These are phyloP conservation scores for Oriolus oriolus DNA, from an alignment of 2,113 vertebrate species.

Conservation along the genomic window DNA sequence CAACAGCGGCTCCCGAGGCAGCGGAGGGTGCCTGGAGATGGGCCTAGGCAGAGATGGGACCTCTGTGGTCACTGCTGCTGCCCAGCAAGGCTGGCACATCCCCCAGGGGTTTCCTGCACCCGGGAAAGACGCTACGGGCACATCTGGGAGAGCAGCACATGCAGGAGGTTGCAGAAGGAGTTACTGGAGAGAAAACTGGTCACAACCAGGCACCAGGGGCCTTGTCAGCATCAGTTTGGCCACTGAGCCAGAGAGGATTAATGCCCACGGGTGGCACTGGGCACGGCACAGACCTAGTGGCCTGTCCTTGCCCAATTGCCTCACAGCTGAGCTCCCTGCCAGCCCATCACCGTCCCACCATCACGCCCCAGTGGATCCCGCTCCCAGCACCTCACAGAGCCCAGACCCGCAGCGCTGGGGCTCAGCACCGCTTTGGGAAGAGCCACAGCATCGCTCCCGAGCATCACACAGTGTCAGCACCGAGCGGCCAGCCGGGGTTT, in stretches of 20 bases:
- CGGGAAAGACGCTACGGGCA: rapidly evolving
- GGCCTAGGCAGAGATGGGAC: conserved; percentile 61
- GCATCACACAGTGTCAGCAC: neutral
- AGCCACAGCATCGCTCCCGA: neutral
- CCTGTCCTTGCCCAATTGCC: rapidly evolving
- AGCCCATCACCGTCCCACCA: neutral
- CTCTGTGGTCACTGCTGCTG: neutral
- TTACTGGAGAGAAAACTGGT: neutral
- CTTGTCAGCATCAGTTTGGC: neutral
- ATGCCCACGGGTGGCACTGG: rapidly evolving
- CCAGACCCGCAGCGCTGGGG: neutral
- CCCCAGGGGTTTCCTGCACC: rapidly evolving
- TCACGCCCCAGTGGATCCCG: rapidly evolving
- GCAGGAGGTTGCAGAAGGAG: neutral
- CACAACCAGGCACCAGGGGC: neutral
- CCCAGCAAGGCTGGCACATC: rapidly evolving
- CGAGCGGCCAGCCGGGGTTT: neutral
- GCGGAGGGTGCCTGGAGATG: conserved; percentile 75
- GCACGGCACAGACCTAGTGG: rapidly evolving
- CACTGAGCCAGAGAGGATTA: neutral
- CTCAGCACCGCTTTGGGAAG: neutral
- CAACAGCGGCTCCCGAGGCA: conserved; percentile 74
- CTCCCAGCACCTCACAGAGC: neutral
- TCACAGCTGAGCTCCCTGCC: neutral
- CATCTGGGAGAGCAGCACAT: neutral